Conservation (phyloP, 2,113 vertebrate species). For the Dipodomys spectabilis region DNA sequence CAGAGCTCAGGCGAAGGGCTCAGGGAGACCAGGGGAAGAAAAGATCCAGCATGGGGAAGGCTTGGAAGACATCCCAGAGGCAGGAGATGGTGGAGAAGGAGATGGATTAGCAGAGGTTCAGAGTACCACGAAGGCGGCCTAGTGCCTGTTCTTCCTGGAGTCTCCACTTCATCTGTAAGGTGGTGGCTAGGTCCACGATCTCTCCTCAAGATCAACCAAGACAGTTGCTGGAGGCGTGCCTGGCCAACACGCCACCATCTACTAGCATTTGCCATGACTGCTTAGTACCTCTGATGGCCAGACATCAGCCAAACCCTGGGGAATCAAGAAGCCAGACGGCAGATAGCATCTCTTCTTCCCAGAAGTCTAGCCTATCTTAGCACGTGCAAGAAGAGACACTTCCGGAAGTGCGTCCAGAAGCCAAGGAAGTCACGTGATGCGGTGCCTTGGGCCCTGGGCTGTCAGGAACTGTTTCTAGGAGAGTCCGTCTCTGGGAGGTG, state of each 20-base stretch:
- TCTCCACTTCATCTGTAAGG: not conserved
- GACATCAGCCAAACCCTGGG: not conserved
- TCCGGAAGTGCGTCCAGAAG: not conserved
- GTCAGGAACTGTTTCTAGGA: not conserved
- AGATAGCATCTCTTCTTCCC: not conserved
- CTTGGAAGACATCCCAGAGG: not conserved
- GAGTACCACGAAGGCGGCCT: too few relatives aligned
- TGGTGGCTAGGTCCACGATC: not conserved
- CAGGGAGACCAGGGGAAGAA: not conserved
- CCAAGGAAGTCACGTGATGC: too few relatives aligned
- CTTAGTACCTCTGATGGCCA: not conserved
- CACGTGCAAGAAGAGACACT: accelerated
- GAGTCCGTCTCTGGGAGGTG: not conserved
- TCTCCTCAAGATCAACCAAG: too few relatives aligned
- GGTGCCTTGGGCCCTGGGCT: not conserved
- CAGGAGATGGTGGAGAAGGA: not conserved
- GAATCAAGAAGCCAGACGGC: not conserved
- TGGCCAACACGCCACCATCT: not conserved
- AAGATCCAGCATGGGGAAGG: not conserved
- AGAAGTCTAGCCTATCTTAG: not conserved
- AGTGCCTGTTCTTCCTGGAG: not conserved
- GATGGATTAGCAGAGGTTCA: not conserved
- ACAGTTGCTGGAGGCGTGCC: too few relatives aligned
- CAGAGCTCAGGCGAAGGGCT: not conserved
- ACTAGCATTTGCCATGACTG: not conserved